A percentile compares a stretch with the other conserved stretches of the same genome.
phyloP scores from a whole-genome alignment of 2,113 vertebrate genomes.

The Muntiacus muntjak region DNA sequence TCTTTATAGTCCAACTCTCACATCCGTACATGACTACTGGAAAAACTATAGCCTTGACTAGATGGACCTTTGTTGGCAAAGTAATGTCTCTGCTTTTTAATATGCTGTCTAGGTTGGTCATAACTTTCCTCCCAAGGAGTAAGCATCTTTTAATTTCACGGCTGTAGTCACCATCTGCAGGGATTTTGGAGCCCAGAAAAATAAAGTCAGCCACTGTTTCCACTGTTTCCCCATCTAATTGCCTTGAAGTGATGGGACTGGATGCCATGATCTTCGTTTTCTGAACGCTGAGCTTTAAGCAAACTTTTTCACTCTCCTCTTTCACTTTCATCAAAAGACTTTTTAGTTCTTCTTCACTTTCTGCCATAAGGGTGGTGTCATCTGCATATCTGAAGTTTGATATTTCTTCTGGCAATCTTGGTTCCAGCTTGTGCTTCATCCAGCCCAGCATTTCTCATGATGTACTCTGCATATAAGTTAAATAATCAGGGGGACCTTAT shows the following conservation, averaged over 20 bases:
- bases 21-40: background rate
- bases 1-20: background rate
- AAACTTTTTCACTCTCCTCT: background rate
- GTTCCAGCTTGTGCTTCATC: background rate
- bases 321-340: background rate
- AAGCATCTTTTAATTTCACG: background rate
- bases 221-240: background rate
- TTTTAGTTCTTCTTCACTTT: background rate
- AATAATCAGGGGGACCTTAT: background rate
- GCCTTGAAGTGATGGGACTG: background rate
- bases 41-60: background rate
- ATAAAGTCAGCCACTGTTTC: background rate
- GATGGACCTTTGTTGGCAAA: fast-evolving
- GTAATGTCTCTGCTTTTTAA: background rate
- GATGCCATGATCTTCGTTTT: background rate
- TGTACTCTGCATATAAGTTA: background rate
- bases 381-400: background rate
- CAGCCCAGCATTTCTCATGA: fast-evolving
- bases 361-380: background rate
- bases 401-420: background rate
- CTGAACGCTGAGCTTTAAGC: background rate
- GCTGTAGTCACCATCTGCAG: background rate
- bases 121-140: background rate
- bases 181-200: fast-evolving
- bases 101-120: background rate